phyloP scores from a whole-genome alignment of 1,140 invertebrate species.

The Charaxes varanes region DNA sequence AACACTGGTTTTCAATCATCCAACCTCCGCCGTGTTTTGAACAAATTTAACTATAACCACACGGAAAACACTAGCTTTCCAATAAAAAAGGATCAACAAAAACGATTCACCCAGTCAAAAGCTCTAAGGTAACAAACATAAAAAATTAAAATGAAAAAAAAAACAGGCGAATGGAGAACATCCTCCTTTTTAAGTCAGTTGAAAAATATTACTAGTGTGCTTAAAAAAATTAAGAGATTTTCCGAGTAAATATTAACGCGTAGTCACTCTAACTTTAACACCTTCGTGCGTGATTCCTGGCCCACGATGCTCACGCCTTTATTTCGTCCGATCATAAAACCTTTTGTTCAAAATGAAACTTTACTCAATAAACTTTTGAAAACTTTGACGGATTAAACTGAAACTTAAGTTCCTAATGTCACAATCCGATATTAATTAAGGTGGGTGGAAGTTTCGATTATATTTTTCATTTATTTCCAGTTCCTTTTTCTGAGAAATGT shows the following conservation, averaged over 20 bases:
- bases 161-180: no score
- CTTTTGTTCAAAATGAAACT: constrained; percentile 2
- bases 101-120: no score
- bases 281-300: constrained; percentile 36
- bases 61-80: no score
- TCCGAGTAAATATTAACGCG: background rate
- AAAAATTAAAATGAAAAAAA: no score
- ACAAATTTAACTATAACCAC: no score
- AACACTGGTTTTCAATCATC: no score
- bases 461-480: background rate
- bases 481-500: background rate
- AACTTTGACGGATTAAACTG: background rate
- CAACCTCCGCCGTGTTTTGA: no score
- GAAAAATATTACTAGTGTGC: no score
- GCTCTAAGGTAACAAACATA: no score
- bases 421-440: background rate
- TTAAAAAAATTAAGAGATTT: background rate
- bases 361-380: background rate
- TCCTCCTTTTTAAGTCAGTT: background rate
- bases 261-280: constrained; percentile 19
- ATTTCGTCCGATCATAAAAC: constrained; percentile 7
- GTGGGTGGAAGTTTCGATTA: no score
- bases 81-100: no score
- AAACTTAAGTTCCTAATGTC: background rate
- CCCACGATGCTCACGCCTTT: constrained; percentile 9